A percentile compares a stretch with the other conserved stretches of the same genome.
Evolutionary conservation across 2,113 vertebrate genomes (phyloP).

Genomic region (Lycaon pictus): DNA sequence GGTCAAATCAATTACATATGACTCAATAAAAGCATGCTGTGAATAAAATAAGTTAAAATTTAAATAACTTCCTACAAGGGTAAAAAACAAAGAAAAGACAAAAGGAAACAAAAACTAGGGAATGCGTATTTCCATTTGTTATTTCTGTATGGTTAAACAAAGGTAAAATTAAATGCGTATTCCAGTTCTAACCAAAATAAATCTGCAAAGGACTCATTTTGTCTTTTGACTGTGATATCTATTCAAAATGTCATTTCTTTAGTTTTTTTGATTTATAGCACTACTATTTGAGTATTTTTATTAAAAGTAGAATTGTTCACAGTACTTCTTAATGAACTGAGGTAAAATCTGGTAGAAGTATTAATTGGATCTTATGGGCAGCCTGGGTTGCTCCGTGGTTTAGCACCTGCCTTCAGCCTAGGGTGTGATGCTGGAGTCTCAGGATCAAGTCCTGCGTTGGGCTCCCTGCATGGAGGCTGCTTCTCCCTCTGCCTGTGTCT

Average conservation of each 20-base stretch:
- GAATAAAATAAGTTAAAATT: constrained; percentile 13
- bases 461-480: too few relatives aligned
- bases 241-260: background rate
- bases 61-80: background rate
- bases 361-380: background rate
- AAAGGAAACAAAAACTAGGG: background rate
- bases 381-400: too few relatives aligned
- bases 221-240: background rate
- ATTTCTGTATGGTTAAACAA: background rate
- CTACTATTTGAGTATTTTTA: background rate
- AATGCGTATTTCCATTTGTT: background rate
- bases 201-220: background rate
- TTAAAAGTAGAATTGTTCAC: background rate
- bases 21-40: background rate
- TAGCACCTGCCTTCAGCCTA: too few relatives aligned
- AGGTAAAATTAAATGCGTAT: background rate
- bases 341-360: background rate
- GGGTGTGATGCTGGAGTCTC: too few relatives aligned
- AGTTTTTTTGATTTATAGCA: background rate
- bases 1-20: background rate
- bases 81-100: background rate
- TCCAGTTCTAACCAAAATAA: background rate
- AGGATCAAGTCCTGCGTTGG: too few relatives aligned
- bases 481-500: too few relatives aligned
- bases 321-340: background rate